Base-by-base conservation (phyloP, 1,140 invertebrate genomes). In the Halictus rubicundus region DNA sequence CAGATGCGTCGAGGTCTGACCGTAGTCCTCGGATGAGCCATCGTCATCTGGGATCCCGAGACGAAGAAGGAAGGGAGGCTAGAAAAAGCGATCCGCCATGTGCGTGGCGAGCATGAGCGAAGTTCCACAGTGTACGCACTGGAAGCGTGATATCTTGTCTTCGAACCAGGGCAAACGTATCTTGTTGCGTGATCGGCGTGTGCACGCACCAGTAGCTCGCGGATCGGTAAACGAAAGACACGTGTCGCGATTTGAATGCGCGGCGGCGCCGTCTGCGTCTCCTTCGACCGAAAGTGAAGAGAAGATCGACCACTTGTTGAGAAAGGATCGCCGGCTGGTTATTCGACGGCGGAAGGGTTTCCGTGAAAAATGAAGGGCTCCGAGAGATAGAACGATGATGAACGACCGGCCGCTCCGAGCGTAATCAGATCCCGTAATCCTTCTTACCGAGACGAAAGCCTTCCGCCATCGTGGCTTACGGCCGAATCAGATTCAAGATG, bases 181-280 rank as follows among this genome's bases (percentile, higher is more conserved):
- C 81, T 83, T 77, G 79, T 84, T 37, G 82, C 76, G 61, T 74
- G 82, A 84, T 84, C 81, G 70, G 5, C 68, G 66, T 72, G 68
- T 12, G 73, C 78, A 75, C 54, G 74, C 64, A 86, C 83, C 88
- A 88, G 89, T 88, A 83, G 80, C 69, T 64, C 73, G 72, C 27
- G 85, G 82, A 83, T 81, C 83, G 64, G 66, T 87, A 60, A 63
- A 78, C 80, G 79, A 83, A 86, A 86, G 83, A 86, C 80, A 82
- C 82, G 83, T 68, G 78, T 63, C n/a, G 61, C 8, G 27, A 79
- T 73, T 76, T 72, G 9, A 32, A 42, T 39, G 52, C 3, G 61
- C 23, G 19, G 21, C 4, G 14, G 8, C 23, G 25, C 19, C n/a
- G 19, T 21, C 16, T 52, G 19, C 19, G 42, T 32, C 32, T 32